Conservation (phyloP, 2,797 vertebrate species). For the Sebastes cheni region DNA sequence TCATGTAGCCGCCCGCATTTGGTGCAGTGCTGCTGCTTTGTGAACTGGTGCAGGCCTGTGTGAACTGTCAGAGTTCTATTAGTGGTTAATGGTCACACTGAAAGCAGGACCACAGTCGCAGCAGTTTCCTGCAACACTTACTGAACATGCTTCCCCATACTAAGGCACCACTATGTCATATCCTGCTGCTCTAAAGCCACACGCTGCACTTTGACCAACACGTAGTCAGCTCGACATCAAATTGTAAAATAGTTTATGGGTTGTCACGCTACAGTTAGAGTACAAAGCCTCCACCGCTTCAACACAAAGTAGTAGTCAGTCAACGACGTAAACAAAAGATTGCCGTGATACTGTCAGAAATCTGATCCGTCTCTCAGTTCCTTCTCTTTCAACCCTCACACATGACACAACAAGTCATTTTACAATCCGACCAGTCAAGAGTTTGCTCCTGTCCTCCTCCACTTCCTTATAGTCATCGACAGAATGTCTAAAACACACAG, state of each 20-base stretch:
- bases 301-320: not conserved
- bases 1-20: not conserved
- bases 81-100: slow-evolving; percentile 12
- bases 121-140: slow-evolving; percentile 40
- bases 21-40: not conserved
- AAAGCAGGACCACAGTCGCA: slow-evolving; percentile 11
- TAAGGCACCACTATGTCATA: slow-evolving; percentile 22
- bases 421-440: not conserved
- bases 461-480: slow-evolving; percentile 16
- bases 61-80: not conserved
- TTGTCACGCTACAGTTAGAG: not conserved
- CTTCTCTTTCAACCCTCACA: slow-evolving; percentile 7
- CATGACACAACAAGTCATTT: slow-evolving; percentile 16
- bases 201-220: slow-evolving; percentile 18
- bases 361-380: slow-evolving; percentile 29
- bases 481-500: not conserved
- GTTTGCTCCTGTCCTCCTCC: slow-evolving; percentile 3
- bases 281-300: not conserved
- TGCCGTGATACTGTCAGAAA: not conserved
- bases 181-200: slow-evolving; percentile 9
- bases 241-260: not conserved
- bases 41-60: not conserved
- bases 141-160: slow-evolving; percentile 25
- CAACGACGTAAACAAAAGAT: not conserved
- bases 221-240: not conserved